Conservation (phyloP, 2,888 invertebrate species). For the Agrochola litura region DNA sequence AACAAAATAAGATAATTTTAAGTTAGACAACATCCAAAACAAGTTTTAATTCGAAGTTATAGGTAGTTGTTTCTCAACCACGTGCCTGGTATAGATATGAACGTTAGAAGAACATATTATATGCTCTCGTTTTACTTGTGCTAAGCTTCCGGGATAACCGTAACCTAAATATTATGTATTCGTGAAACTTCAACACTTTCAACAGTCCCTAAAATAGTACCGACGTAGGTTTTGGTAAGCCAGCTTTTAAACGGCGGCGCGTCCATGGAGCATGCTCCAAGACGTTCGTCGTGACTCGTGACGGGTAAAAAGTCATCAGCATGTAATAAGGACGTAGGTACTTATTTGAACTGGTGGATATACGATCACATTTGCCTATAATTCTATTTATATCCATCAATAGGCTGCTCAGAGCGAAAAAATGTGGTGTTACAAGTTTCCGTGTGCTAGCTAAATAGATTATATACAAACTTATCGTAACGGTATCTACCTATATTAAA, state of each 20-base stretch:
- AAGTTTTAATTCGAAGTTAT: conserved; percentile 22
- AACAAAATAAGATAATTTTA: conserved; percentile 8
- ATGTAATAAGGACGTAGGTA: background rate
- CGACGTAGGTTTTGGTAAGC: background rate
- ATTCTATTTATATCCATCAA: conserved; percentile 9
- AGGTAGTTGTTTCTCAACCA: conserved; percentile 23
- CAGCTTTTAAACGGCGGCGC: conserved; percentile 2
- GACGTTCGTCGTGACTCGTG: background rate
- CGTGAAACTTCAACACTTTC: conserved; percentile 28
- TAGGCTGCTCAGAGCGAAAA: conserved; percentile 20
- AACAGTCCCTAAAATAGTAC: conserved; percentile 55
- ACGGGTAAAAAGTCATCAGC: background rate
- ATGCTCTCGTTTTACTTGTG: conserved; percentile 46
- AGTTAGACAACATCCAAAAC: conserved; percentile 12
- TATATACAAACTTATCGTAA: conserved; percentile 50
- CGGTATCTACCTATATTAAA: conserved; percentile 61
- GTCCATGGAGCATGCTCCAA: background rate
- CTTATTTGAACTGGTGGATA: background rate
- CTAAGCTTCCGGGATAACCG: conserved; percentile 57
- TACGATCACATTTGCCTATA: conserved; percentile 10
- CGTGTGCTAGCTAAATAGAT: conserved; percentile 38
- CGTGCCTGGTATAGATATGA: conserved; percentile 35
- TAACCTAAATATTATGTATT: conserved; percentile 56
- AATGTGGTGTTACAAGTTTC: conserved; percentile 61
- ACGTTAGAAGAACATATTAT: conserved; percentile 40